Percentiles rank a stretch among this genome's conserved stretches.
Evolutionary conservation across 2,113 vertebrate species (phyloP).

Genomic region (Actenoides hombroni): DNA sequence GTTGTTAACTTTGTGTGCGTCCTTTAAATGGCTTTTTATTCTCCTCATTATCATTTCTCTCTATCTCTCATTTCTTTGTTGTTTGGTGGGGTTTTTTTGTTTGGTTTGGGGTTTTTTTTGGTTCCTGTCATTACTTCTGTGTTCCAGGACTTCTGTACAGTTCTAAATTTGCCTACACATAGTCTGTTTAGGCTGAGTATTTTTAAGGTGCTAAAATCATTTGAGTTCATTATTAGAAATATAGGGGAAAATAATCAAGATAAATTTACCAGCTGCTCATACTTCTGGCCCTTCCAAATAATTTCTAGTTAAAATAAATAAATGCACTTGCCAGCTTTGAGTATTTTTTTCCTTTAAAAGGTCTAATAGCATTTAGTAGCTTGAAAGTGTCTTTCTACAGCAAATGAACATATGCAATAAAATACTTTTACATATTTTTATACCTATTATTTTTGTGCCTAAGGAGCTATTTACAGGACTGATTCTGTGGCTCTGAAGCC

Average conservation of each 20-base stretch:
- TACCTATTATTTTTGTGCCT: background rate
- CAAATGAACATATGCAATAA: background rate
- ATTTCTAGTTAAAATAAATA: conserved; percentile 37
- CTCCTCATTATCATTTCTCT: background rate
- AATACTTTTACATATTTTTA: background rate
- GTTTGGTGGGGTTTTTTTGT: too few species aligned
- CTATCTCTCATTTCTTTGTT: background rate
- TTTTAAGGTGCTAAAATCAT: conserved; percentile 45
- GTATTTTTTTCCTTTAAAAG: background rate
- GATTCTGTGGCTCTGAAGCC: background rate
- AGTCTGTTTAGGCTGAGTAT: background rate
- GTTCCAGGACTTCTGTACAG: conserved; percentile 21
- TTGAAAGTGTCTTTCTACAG: background rate
- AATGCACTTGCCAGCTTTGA: background rate
- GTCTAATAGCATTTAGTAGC: background rate
- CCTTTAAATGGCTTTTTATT: background rate
- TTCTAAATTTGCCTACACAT: conserved; percentile 26
- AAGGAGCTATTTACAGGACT: background rate
- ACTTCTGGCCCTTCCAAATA: conserved; percentile 13
- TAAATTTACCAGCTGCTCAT: conserved; percentile 39
- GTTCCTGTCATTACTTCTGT: background rate
- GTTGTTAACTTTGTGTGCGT: background rate
- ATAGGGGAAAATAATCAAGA: conserved; percentile 8
- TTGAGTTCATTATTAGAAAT: conserved; percentile 42
- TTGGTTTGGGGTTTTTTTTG: background rate